Evolutionary conservation across 1,140 invertebrate species (phyloP), one percentile per base, ranked within the genome.

Genomic region (Bombus superbus): DNA sequence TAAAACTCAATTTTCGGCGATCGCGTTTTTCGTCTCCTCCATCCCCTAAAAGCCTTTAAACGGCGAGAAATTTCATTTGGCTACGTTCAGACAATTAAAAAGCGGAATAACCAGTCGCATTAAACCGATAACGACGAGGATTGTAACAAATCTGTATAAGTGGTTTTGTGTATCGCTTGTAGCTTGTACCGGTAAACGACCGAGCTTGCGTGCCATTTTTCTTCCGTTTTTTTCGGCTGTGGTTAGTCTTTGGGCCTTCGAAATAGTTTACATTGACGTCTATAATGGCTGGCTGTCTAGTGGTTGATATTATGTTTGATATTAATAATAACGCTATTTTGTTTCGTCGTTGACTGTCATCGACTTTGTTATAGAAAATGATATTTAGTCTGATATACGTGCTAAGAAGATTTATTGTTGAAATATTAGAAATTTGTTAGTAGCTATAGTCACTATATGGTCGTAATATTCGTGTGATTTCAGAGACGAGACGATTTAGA

Each of bases 121-220:
- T 86, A 83, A 86, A 86, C 81, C 81, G 73, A 83, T 83, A 73
- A 83, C 85, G 80, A 62, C 10, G 28, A 11, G 10, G 64, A 77
- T 83, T 83, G 80, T 32, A 77, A 86, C 81, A 75, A 86, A 86
- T 86, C 85, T 53, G 66, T 83, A 73, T 82, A 76, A 86, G 80
- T 64, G 80, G 85, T 86, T 82, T 86, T 35, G 6, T 9, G 53
- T 57, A 40, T 28, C 8, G 28, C 47, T 44, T 40, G 53, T 40
- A 57, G 10, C 32, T n/a, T n/a, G 22, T 3, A 47, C 28, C 69
- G 11, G 25, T 40, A 22, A 53, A 22, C 18, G 18, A 53, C 0
- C 18, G 47, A 53, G 47, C 47, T 53, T 28, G 38, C 1, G 69
- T 10, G 5, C 22, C 11, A 13, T 15, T 71, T 11, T 72, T n/a